Base-by-base conservation (phyloP, 2,113 vertebrate genomes). In the Varanus komodoensis region DNA sequence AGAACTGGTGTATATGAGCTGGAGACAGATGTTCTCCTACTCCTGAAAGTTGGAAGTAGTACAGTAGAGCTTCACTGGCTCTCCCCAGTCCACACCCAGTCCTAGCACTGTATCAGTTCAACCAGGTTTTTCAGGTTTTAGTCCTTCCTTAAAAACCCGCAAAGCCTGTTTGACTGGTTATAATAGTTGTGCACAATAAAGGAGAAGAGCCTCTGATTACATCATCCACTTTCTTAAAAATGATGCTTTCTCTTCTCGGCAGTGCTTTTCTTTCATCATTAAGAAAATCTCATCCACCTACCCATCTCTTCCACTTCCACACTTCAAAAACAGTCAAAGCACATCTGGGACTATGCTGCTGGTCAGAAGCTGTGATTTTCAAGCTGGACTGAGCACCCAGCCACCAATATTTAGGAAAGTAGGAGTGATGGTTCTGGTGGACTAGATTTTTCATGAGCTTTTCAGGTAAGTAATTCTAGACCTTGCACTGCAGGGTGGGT, bases 61-160 rank as follows among this genome's bases (percentile, higher is more conserved):
- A 44, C 23, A 19, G 61, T 27, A 69, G 34, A 79, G 67, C 32
- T 12, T 3, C 4, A 17, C 32, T 9, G 3, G 3, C 21, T 25
- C 44, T 82, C 44, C n/a, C 61, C 64, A 12, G 32, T 67, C 77
- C 64, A 3, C n/a, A 4, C 67, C 34, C 6, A 29, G 5, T 8
- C 82, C 29, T 27, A 50, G 7, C 38, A 7, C n/a, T 67, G 34
- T 25, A 84, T 68, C 68, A 27, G 21, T 27, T 67, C 82, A 84
- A 78, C 75, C 74, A 69, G 61, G 88, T 89, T 89, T 87, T 88
- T 67, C 57, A 85, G 61, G 73, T 89, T 79, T 78, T 77, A 34
- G 57, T 61, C 19, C 44, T 69, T 44, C 64, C 85, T 85, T 23
- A 25, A 19, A 78, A 78, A 34, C 82, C 73, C 54, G 61, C 38